A percentile compares a stretch with the other conserved stretches of the same genome.
Conservation (phyloP, 2,113 vertebrate genomes). For the Petroica traversi region DNA sequence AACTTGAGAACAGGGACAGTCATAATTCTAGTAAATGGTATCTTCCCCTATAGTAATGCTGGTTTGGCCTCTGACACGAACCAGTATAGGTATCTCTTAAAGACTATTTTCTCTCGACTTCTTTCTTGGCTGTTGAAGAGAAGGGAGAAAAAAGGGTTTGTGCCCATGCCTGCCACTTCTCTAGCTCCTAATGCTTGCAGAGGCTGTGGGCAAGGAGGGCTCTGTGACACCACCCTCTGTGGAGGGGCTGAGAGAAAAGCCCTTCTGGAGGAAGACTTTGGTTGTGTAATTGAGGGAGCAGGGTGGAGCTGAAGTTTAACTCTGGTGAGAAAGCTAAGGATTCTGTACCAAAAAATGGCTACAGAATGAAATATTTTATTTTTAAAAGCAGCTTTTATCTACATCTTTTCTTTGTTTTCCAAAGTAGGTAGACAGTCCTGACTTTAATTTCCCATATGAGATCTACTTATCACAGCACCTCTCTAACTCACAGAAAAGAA, state of each 20-base stretch:
- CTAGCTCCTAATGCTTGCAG: neutral
- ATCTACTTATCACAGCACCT: neutral
- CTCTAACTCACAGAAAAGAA: neutral
- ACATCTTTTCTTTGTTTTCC: neutral
- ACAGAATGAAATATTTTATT: neutral
- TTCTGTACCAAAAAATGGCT: neutral
- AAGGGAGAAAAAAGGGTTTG: neutral
- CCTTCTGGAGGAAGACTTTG: neutral
- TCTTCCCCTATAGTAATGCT: neutral
- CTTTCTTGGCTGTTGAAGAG: neutral
- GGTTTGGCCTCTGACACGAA: neutral
- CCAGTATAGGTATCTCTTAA: neutral
- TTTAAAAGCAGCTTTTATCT: neutral
- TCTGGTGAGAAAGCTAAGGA: neutral
- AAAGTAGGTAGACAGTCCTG: neutral
- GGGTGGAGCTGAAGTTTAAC: neutral
- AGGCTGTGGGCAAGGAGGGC: neutral
- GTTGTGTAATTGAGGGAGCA: neutral
- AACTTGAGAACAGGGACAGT: neutral
- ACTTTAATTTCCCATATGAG: neutral
- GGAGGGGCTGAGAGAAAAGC: neutral
- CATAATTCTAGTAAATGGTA: neutral
- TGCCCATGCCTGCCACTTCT: neutral
- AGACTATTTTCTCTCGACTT: neutral
- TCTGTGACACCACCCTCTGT: neutral